Conservation (phyloP, 2,888 invertebrate species). For the Rhagonycha fulva region DNA sequence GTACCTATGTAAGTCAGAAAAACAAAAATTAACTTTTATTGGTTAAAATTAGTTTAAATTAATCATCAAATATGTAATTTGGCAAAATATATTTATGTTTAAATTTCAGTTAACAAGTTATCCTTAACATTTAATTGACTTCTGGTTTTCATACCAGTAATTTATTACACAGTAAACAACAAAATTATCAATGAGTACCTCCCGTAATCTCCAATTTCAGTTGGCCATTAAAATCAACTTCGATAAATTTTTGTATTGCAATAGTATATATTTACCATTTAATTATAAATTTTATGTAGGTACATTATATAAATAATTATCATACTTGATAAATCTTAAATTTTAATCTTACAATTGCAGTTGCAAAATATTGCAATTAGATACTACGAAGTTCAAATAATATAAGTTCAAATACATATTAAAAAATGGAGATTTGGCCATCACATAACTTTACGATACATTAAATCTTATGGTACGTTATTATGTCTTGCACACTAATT, state of each 20-base stretch:
- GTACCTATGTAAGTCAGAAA: not conserved
- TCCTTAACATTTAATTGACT: not conserved
- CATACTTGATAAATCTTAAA: not conserved
- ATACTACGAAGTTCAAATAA: too few relatives aligned
- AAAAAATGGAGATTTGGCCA: too few relatives aligned
- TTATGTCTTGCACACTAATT: too few relatives aligned
- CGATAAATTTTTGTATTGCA: not conserved
- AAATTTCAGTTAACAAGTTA: not conserved
- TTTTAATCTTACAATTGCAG: not conserved
- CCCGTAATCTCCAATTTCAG: not conserved
- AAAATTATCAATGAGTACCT: not conserved
- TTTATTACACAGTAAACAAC: not conserved
- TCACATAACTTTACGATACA: too few relatives aligned
- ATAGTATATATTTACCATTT: not conserved
- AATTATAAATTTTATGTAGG: not conserved
- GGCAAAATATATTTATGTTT: not conserved
- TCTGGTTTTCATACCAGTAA: not conserved
- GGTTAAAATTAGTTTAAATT: not conserved
- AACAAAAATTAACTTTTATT: not conserved
- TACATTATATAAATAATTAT: not conserved
- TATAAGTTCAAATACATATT: too few relatives aligned
- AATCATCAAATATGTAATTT: not conserved
- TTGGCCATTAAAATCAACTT: not conserved
- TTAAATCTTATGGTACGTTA: too few relatives aligned
- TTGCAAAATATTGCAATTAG: too few relatives aligned